Evolutionary conservation across 2,113 vertebrate species (phyloP), one percentile per base, ranked within the genome.

Genomic region (Myiagra hebetior): DNA sequence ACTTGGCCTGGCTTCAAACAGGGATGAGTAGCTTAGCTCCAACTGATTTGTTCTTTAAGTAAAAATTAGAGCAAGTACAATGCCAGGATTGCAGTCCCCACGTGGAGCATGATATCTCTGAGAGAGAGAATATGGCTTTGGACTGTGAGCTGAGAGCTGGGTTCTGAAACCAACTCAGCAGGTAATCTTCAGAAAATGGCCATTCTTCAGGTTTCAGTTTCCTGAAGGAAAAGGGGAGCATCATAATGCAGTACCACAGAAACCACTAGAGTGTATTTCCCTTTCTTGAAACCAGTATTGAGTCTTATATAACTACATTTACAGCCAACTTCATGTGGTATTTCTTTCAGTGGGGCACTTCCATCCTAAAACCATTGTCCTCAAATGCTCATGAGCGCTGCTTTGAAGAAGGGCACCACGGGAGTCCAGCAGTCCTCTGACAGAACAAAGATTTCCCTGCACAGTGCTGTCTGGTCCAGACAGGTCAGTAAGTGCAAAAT

Each of bases 1-100:
- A 95, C 63, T 94, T 94, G 87, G 90, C 85, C 67, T 14, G 2
- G 41, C 85, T 96, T 94, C 93, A 96, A 79, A 83, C 37, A 88
- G 46, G 78, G 91, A 85, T 90, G 89, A 56, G 63, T 89, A 87
- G 50, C 70, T 91, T 91, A 93, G 39, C 59, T 88, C 41, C 5
- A 0, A 76, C 24, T 95, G 70, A 89, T 91, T 83, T 86, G 65
- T 78, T 93, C 67, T 67, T 93, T 50, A 94, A 88, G 79, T 74
- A 69, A 96, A 95, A 96, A 82, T 87, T 64, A 83, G 74, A 85
- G 53, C 70, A 91, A 73, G 31, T 83, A 78, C 37, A 62, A 72
- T 57, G 62, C 57, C 82, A 96, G 67, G 21, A 55, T 63, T 83
- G 39, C 42, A 87, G 52, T 76, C 28, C 6, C 31, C 24, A 18